A percentile compares a stretch with the other conserved stretches of the same genome.
phyloP scores from a whole-genome alignment of 2,888 invertebrate genomes.

The Corbicula japonica region DNA sequence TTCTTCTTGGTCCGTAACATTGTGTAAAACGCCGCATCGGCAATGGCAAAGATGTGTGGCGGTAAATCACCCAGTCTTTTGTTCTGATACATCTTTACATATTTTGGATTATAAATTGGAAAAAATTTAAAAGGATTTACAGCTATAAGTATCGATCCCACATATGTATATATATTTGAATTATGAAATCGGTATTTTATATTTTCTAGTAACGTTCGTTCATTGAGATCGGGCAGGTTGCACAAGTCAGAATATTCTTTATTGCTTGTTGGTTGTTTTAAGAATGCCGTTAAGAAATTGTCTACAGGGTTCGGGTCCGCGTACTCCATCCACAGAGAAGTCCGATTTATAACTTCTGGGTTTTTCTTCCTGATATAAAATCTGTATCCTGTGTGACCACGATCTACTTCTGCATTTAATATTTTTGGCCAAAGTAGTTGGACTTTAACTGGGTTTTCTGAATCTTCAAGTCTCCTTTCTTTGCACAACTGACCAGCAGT shows the following conservation, averaged over 20 bases:
- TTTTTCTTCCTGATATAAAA: slow-evolving; percentile 96
- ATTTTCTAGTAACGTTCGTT: slow-evolving; percentile 96
- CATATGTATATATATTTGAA: slow-evolving; percentile 98
- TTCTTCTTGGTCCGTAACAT: slow-evolving; percentile 97
- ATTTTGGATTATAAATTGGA: slow-evolving; percentile 99
- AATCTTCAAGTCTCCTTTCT: slow-evolving; percentile 94
- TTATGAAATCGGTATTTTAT: slow-evolving; percentile 94
- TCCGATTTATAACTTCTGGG: slow-evolving; percentile 84
- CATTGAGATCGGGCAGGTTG: slow-evolving; percentile 97
- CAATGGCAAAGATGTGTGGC: slow-evolving; percentile 98
- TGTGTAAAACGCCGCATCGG: slow-evolving; percentile 96
- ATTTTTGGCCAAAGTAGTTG: slow-evolving; percentile 87
- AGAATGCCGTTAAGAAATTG: slow-evolving; percentile 96
- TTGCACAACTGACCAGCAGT: slow-evolving; percentile 96
- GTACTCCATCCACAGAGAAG: slow-evolving; percentile 92
- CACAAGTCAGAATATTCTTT: slow-evolving; percentile 98
- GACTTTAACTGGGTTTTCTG: slow-evolving; percentile 88
- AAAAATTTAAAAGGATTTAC: slow-evolving; percentile 96
- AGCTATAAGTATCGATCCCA: slow-evolving; percentile 97
- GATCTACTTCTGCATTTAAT: slow-evolving; percentile 68
- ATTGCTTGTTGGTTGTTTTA: slow-evolving; percentile 94
- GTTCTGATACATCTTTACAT: slow-evolving; percentile 98
- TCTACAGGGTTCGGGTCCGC: slow-evolving; percentile 88
- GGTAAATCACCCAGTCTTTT: slow-evolving; percentile 96
- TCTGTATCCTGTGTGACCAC: slow-evolving; percentile 87